Percentiles rank a stretch among this genome's conserved stretches.
Evolutionary conservation across 2,797 vertebrate genomes (phyloP).

Genomic region (Nyctibius grandis): DNA sequence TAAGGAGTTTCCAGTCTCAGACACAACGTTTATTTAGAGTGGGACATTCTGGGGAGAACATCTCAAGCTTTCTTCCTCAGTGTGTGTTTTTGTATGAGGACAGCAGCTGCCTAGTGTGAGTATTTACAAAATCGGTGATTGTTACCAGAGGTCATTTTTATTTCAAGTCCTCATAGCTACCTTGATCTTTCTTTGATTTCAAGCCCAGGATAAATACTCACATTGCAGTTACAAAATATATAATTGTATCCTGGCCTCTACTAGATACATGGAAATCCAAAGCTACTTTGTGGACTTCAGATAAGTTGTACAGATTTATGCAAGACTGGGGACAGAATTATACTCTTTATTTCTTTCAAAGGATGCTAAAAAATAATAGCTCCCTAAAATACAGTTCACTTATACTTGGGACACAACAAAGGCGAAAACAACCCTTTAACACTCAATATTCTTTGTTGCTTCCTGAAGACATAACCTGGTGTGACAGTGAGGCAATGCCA

Average conservation of each 20-base stretch:
- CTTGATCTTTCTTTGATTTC: not conserved
- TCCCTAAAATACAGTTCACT: not conserved
- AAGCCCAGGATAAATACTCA: not conserved
- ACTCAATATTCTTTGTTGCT: not conserved
- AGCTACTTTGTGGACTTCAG: not conserved
- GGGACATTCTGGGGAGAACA: not conserved
- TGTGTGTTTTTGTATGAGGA: not conserved
- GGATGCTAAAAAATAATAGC: not conserved
- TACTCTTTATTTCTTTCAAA: not conserved
- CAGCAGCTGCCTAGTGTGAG: not conserved
- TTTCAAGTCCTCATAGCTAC: not conserved
- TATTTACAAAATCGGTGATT: not conserved
- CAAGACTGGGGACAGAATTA: not conserved
- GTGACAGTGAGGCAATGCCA: not conserved
- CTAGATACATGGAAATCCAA: not conserved
- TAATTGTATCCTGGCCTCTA: not conserved
- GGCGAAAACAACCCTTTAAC: not conserved
- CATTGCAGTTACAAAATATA: not conserved
- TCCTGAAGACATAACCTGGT: not conserved
- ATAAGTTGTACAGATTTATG: not conserved
- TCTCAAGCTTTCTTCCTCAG: not conserved
- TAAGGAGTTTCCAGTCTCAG: not conserved
- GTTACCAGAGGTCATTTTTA: not conserved
- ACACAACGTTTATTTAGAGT: not conserved
- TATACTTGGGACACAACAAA: not conserved